phyloP scores from a whole-genome alignment of 2,113 vertebrate species.

The Strigops habroptila region DNA sequence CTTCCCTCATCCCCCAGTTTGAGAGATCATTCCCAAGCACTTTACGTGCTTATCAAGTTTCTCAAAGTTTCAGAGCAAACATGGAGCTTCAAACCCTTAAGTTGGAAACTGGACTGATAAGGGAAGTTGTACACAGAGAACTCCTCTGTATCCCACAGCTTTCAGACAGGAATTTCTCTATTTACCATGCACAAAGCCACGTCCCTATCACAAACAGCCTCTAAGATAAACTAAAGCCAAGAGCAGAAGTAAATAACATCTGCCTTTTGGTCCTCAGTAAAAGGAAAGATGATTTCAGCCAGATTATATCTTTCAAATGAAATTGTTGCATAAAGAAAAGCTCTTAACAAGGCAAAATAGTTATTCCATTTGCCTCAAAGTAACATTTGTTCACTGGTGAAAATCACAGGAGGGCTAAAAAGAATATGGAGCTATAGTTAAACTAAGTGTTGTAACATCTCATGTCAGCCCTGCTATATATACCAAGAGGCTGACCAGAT shows the following conservation, averaged over 20 bases:
- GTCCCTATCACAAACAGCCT: background rate
- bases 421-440: background rate
- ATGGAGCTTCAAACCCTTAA: background rate
- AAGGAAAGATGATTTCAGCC: background rate
- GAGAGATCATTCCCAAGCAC: background rate
- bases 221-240: constrained; percentile 26
- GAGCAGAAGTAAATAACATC: background rate
- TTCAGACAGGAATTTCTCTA: constrained; percentile 1
- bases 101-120: background rate
- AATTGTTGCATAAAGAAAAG: background rate
- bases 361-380: background rate
- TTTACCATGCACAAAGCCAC: background rate
- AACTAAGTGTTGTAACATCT: background rate
- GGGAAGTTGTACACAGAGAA: background rate
- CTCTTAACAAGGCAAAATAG: background rate
- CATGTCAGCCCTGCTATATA: background rate
- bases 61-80: background rate
- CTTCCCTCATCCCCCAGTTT: background rate
- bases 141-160: background rate
- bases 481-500: background rate
- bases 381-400: background rate
- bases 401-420: background rate
- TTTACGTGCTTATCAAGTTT: background rate
- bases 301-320: background rate
- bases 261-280: background rate